These are phyloP conservation scores for Papilio dardanus DNA, from an alignment of 1,140 invertebrate species.

Conservation along the genomic window DNA sequence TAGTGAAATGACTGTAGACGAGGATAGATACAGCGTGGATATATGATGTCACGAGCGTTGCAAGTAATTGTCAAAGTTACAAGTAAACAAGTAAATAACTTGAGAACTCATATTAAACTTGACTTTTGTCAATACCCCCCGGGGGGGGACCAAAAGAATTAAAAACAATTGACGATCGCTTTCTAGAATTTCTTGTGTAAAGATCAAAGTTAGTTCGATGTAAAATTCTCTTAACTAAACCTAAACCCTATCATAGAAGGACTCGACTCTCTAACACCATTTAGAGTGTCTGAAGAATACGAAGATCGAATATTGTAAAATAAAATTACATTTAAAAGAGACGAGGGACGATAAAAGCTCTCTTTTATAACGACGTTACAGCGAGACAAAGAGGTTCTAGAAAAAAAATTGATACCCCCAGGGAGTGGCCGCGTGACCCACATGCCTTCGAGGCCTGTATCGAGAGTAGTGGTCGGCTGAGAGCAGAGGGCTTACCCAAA, in stretches of 20 bases:
- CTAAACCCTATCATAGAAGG: background rate
- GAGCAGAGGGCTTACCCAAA: background rate
- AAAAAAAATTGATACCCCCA: slow-evolving; percentile 11
- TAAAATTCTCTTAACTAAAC: background rate
- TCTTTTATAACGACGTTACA: background rate
- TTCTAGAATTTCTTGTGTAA: too few relatives aligned
- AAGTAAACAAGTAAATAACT: background rate
- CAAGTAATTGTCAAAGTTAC: background rate
- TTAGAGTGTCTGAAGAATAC: background rate
- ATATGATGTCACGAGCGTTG: background rate
- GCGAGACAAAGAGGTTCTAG: slow-evolving; percentile 17
- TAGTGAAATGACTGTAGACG: background rate
- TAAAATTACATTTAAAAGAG: slow-evolving; percentile 8
- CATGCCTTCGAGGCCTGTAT: background rate
- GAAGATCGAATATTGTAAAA: background rate
- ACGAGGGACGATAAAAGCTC: slow-evolving; percentile 14
- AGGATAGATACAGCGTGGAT: background rate
- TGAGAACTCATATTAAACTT: background rate
- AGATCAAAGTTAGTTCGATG: background rate
- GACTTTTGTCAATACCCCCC: background rate
- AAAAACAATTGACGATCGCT: background rate
- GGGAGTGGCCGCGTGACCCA: slow-evolving; percentile 4
- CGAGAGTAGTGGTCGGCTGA: background rate
- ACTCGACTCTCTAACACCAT: background rate
- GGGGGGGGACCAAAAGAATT: background rate